phyloP scores from a whole-genome alignment of 2,113 vertebrate genomes.

The Dromaius novaehollandiae region DNA sequence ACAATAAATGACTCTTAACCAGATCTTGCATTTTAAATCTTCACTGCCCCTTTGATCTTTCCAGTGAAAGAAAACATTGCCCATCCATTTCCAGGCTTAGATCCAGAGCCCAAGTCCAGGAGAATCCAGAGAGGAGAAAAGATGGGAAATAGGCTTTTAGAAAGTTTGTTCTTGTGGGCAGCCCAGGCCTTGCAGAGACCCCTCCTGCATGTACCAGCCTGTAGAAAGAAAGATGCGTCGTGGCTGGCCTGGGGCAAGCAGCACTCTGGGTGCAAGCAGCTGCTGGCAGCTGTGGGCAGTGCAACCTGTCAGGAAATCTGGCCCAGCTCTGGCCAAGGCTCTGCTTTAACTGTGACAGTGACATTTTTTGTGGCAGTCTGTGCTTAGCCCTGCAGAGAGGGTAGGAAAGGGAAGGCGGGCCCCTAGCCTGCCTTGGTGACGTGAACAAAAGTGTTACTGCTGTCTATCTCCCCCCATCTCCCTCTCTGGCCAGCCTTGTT shows the following conservation, averaged over 20 bases:
- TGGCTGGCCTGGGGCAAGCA: background rate
- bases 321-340: background rate
- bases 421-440: background rate
- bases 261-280: background rate
- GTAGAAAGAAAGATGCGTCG: background rate
- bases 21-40: background rate
- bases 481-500: background rate
- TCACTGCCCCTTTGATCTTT: background rate
- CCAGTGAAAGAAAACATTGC: background rate
- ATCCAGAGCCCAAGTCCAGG: background rate
- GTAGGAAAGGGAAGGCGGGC: no score
- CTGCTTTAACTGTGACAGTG: background rate
- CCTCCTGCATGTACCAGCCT: background rate
- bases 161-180: background rate
- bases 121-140: background rate
- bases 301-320: background rate
- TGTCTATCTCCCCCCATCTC: background rate
- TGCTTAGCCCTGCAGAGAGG: background rate
- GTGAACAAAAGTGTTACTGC: background rate
- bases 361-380: background rate
- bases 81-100: background rate
- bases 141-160: background rate
- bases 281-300: background rate
- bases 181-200: background rate
- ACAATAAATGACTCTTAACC: background rate